phyloP scores from a whole-genome alignment of 2,888 invertebrate species.

The Endomychus coccineus region DNA sequence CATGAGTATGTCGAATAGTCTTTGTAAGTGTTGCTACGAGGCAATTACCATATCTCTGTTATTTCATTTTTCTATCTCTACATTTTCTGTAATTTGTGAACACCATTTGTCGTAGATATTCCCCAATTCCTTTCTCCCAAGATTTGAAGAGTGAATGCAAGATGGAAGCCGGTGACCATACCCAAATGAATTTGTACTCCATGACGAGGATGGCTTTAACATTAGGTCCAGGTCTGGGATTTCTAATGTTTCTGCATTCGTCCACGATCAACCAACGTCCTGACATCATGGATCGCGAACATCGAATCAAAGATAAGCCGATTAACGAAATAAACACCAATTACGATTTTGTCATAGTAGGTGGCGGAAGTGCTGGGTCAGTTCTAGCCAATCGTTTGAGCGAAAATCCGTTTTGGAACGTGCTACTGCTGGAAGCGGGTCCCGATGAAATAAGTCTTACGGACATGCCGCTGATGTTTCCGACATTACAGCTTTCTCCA shows the following conservation, averaged over 20 bases:
- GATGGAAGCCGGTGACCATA: conserved; percentile 13
- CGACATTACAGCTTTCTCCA: conserved; percentile 61
- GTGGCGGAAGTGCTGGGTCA: conserved; percentile 76
- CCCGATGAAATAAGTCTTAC: conserved; percentile 51
- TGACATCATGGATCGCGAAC: conserved; percentile 61
- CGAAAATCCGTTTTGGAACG: conserved; percentile 63
- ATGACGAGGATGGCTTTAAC: conserved; percentile 58
- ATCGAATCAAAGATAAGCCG: conserved; percentile 53
- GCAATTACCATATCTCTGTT: too few relatives aligned
- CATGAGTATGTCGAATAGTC: too few relatives aligned
- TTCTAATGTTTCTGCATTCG: conserved; percentile 57
- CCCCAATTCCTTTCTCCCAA: too few relatives aligned
- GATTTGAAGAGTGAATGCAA: too few relatives aligned
- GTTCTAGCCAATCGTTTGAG: conserved; percentile 71
- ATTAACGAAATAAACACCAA: conserved; percentile 49
- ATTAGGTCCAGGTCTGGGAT: conserved; percentile 57
- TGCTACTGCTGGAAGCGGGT: conserved; percentile 72
- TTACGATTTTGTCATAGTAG: conserved; percentile 75
- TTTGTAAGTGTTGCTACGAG: too few relatives aligned
- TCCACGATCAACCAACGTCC: conserved; percentile 57
- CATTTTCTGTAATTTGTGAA: too few relatives aligned
- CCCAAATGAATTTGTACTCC: conserved; percentile 45
- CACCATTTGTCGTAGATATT: too few relatives aligned
- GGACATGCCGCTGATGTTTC: conserved; percentile 66
- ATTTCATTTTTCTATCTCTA: too few relatives aligned